phyloP scores from a whole-genome alignment of 1,140 invertebrate species.

The Samia ricini region DNA sequence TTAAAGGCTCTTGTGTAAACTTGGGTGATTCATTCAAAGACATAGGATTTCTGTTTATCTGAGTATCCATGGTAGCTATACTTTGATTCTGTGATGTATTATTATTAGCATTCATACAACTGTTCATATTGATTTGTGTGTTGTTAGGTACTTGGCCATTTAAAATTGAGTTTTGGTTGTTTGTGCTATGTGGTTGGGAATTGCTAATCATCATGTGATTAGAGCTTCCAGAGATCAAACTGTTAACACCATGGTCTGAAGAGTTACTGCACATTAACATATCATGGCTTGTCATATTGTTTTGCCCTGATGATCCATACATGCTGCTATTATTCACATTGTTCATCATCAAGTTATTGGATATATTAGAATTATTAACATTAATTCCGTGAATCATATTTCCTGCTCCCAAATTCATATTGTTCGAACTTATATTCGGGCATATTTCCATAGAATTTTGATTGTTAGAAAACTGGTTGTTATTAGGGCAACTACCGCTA shows the following conservation, averaged over 20 bases:
- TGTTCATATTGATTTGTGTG: constrained; percentile 64
- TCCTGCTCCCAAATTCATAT: constrained; percentile 47
- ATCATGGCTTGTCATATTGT: constrained; percentile 54
- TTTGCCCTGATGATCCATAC: constrained; percentile 53
- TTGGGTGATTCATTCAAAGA: constrained; percentile 56
- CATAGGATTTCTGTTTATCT: constrained; percentile 55
- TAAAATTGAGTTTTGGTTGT: constrained; percentile 55
- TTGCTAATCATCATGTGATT: constrained; percentile 70
- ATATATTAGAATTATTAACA: constrained; percentile 56
- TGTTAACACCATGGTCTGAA: constrained; percentile 54
- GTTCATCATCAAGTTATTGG: constrained; percentile 67
- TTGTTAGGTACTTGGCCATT: constrained; percentile 46
- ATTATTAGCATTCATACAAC: constrained; percentile 48
- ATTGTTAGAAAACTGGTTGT: constrained; percentile 53
- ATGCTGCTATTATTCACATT: constrained; percentile 54
- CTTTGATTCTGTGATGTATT: constrained; percentile 46
- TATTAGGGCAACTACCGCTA: constrained; percentile 63
- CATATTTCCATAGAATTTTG: constrained; percentile 64
- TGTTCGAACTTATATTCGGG: constrained; percentile 53
- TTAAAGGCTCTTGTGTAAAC: constrained; percentile 53
- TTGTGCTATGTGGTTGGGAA: constrained; percentile 46
- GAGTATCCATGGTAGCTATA: constrained; percentile 51
- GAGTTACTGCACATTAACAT: constrained; percentile 66
- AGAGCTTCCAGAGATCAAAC: constrained; percentile 47
- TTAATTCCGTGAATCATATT: constrained; percentile 64